Base-by-base conservation (phyloP, 2,888 invertebrate genomes). In the Ctena decussata region DNA sequence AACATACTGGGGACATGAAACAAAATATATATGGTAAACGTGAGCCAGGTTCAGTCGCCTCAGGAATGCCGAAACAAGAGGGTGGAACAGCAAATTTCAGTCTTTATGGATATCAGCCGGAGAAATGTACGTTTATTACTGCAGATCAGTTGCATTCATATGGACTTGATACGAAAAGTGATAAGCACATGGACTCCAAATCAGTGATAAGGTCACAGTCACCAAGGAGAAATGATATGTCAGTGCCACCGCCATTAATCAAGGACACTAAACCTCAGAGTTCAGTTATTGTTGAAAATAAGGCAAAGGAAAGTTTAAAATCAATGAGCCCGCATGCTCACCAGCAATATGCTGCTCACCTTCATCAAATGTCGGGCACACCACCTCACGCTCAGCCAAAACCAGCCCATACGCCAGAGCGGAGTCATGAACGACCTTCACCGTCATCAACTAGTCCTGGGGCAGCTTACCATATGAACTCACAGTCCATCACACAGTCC, bases 21-120 rank as follows among this genome's bases (percentile, higher is more conserved):
- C 70, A 84, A 35, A 44, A 60, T 57, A 57, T 32, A 18, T 65
- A 76, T n/a, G 44, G 80, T 44, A 84, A 86, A 76, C 35, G 82
- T 35, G 82, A 85, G 71, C 81, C 82, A 44, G 78, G 78, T 35
- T 39, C 72, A 30, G 27, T 57, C 49, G 30, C 78, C 18, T 24
- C 46, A 24, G 46, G 71, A 74, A 65, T 53, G 21, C 73, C 88
- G 12, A 91, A 91, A 78, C 86, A 85, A 53, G 90, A 88, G 77
- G 86, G 44, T 24, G 84, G 73, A 35, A 79, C 79, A 78, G 86
- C 80, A 76, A 92, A 89, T 84, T 96, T 95, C 85, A 96, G 93
- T 90, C 91, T 96, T 35, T 96, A 96, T 90, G 96, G 96, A 27
- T 96, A 96, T 87, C 95, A 95, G 85, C 95, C 95, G 53, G 94